phyloP scores from a whole-genome alignment of 1,140 invertebrate species.

The Drosophila kepulauana region DNA sequence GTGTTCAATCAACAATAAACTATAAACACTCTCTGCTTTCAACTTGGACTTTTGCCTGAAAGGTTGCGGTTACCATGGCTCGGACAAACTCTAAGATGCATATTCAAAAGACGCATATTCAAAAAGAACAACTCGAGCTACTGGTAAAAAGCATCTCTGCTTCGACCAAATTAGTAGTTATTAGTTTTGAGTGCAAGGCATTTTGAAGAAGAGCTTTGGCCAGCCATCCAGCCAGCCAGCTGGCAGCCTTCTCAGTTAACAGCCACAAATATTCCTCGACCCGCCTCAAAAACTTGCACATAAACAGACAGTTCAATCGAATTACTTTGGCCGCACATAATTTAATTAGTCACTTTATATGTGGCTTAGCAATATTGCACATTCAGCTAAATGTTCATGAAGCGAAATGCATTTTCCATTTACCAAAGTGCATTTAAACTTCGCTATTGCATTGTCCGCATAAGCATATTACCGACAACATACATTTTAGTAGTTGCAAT shows the following conservation, averaged over 20 bases:
- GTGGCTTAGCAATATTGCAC: conserved; percentile 18
- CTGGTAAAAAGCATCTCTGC: conserved; percentile 16
- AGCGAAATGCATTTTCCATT: conserved; percentile 29
- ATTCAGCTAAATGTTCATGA: conserved; percentile 10
- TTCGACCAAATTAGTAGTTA: conserved; percentile 73
- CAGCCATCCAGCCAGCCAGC: background rate
- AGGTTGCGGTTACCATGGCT: conserved; percentile 79
- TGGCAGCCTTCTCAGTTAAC: conserved; percentile 3
- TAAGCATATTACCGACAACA: background rate
- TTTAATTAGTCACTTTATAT: conserved; percentile 44
- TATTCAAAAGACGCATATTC: conserved; percentile 29
- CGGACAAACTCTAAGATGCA: conserved; percentile 52
- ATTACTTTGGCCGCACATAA: conserved; percentile 60
- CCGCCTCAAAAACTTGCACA: conserved; percentile 11
- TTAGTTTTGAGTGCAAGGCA: conserved; percentile 71
- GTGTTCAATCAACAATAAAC: conserved; percentile 84
- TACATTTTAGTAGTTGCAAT: too few species aligned
- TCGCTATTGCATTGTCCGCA: background rate
- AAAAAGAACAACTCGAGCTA: conserved; percentile 11
- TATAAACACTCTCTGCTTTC: conserved; percentile 77
- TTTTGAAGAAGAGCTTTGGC: background rate
- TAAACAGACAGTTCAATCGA: conserved; percentile 55
- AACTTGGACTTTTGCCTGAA: conserved; percentile 77
- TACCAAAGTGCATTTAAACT: conserved; percentile 35
- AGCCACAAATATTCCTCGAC: conserved; percentile 7